These are phyloP conservation scores for Botia kubotai DNA, from an alignment of 2,797 vertebrate species.

Conservation along the genomic window DNA sequence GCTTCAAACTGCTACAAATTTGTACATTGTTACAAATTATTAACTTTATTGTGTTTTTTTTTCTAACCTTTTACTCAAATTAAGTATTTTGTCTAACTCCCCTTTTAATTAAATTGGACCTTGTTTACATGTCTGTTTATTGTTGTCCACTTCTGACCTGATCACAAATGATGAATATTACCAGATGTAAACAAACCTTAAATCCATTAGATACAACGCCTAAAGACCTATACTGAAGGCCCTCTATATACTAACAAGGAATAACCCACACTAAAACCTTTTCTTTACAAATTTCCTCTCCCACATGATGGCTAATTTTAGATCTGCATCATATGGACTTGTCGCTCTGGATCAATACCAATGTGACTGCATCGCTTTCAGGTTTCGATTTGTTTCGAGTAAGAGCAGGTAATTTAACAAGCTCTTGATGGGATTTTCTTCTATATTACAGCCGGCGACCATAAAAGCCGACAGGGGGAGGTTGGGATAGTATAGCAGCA, in stretches of 20 bases:
- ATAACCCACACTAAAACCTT: neutral
- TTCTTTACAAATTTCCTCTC: conserved; percentile 25
- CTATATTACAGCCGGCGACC: conserved; percentile 35
- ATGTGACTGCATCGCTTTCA: conserved; percentile 44
- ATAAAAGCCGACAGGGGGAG: conserved; percentile 37
- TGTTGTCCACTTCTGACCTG: neutral
- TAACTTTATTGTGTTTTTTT: no score
- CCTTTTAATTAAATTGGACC: neutral
- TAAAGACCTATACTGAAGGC: neutral
- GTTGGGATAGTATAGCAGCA: conserved; percentile 23
- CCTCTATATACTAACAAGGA: neutral
- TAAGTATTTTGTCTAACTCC: no score
- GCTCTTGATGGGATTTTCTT: conserved; percentile 48
- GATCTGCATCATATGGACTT: conserved; percentile 27
- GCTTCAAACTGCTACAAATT: no score
- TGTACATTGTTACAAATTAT: no score
- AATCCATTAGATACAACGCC: neutral
- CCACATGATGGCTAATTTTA: conserved; percentile 41
- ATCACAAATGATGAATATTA: neutral
- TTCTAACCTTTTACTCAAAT: no score
- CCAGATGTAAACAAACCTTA: neutral
- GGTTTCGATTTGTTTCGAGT: conserved; percentile 51
- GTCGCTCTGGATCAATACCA: conserved; percentile 45
- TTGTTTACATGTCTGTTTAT: neutral
- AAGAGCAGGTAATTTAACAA: conserved; percentile 44